These are phyloP conservation scores for Pristis pectinata DNA, from an alignment of 2,797 vertebrate genomes.

Conservation along the genomic window DNA sequence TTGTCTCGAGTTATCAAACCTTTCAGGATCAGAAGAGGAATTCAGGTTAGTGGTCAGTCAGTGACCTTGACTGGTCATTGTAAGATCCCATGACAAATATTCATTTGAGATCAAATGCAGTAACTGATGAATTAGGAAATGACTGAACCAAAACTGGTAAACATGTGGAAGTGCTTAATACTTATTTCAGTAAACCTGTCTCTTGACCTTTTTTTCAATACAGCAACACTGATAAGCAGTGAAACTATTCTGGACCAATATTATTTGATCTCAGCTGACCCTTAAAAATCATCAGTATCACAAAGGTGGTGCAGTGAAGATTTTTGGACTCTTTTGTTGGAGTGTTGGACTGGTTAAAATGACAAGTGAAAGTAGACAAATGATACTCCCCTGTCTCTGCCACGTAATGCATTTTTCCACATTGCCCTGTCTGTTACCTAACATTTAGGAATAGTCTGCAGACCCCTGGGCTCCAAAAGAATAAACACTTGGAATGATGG, in stretches of 20 bases:
- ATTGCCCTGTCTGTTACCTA: not conserved
- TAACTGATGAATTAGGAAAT: constrained; percentile 26
- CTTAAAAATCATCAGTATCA: not conserved
- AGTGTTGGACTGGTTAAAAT: constrained; percentile 7
- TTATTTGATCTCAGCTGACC: not conserved
- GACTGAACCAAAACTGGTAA: not conserved
- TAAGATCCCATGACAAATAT: not conserved
- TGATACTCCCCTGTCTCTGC: not conserved
- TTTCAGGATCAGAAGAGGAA: not conserved
- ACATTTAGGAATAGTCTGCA: not conserved
- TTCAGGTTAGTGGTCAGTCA: not conserved
- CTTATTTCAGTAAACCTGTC: not conserved
- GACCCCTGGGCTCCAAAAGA: not conserved
- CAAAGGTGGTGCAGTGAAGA: not conserved
- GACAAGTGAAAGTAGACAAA: constrained; percentile 29
- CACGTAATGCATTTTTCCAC: not conserved
- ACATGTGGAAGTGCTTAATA: constrained; percentile 1
- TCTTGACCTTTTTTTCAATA: not conserved
- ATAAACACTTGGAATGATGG: not conserved
- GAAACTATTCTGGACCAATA: not conserved
- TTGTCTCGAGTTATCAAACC: not conserved
- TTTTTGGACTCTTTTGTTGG: not conserved
- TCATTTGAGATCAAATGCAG: not conserved
- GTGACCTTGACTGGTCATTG: not conserved
- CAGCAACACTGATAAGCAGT: not conserved